Conservation (phyloP, 2,113 vertebrate genomes). For the Seriola quinqueradiata region DNA sequence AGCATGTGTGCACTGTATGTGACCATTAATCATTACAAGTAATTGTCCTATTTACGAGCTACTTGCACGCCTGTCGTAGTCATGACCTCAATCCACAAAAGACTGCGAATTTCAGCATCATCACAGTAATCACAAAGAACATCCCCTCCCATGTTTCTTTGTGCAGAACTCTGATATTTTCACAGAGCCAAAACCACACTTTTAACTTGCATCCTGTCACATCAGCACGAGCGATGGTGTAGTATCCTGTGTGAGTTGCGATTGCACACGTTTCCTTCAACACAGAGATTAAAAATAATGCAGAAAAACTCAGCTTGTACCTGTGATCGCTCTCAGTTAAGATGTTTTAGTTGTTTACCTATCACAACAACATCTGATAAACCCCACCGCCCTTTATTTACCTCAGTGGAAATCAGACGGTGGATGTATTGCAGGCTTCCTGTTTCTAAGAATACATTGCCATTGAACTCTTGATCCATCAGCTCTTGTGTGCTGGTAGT, state of each 20-base stretch:
- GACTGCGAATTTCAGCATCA: background rate
- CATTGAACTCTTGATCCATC: constrained; percentile 72
- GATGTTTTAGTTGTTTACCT: constrained; percentile 41
- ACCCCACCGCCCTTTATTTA: constrained; percentile 47
- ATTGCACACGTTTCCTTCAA: background rate
- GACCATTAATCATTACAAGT: background rate
- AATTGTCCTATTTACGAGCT: constrained; percentile 21
- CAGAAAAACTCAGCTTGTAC: background rate
- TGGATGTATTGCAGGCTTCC: constrained; percentile 72
- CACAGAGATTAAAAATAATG: background rate
- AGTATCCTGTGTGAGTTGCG: constrained; percentile 6
- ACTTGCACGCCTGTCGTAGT: constrained; percentile 19
- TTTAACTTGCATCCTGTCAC: constrained; percentile 21
- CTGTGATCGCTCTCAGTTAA: background rate
- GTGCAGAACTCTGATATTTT: constrained; percentile 11
- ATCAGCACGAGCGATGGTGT: background rate
- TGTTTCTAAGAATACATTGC: constrained; percentile 81
- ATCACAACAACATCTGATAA: constrained; percentile 16
- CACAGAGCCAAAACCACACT: background rate
- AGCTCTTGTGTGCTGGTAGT: constrained; percentile 51
- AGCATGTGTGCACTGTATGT: constrained; percentile 39
- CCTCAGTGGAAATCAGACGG: constrained; percentile 58
- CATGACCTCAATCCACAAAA: constrained; percentile 14
- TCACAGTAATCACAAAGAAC: background rate
- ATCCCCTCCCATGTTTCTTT: background rate